These are phyloP conservation scores for Echinometra lucunter DNA, from an alignment of 53 echinoderm and acorn worm genomes.

Conservation along the genomic window DNA sequence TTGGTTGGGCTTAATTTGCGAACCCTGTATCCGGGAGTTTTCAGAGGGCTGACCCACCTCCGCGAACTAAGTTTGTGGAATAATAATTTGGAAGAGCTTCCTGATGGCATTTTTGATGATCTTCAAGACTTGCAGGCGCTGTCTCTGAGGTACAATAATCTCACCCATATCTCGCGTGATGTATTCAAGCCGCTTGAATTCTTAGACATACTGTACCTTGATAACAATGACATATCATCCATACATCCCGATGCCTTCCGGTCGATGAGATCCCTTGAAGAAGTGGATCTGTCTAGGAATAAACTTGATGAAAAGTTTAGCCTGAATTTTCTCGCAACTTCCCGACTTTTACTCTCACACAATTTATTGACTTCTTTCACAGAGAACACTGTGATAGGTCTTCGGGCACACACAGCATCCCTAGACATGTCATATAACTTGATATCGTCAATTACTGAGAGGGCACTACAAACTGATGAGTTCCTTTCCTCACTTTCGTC, in stretches of 20 bases:
- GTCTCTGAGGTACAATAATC: background rate
- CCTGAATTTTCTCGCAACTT: background rate
- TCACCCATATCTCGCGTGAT: background rate
- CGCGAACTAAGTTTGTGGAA: constrained; percentile 14
- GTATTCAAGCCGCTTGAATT: constrained; percentile 34
- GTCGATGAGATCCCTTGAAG: background rate
- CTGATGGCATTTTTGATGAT: constrained; percentile 50
- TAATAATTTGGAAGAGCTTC: constrained; percentile 4
- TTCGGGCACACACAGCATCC: background rate
- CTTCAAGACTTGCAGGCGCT: constrained; percentile 12
- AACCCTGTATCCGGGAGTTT: background rate
- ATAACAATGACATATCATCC: constrained; percentile 44
- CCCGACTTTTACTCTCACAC: constrained; percentile 1
- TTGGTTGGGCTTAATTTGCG: background rate
- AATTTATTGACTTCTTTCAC: constrained; percentile 7
- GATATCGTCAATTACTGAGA: constrained; percentile 29
- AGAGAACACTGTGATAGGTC: background rate
- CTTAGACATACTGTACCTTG: background rate
- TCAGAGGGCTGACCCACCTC: background rate
- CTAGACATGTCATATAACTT: constrained; percentile 38
- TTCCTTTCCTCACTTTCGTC: background rate
- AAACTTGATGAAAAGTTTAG: background rate
- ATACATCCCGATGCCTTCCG: constrained; percentile 33
- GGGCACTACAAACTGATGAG: background rate
- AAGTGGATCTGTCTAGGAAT: constrained; percentile 14